Evolutionary conservation across 2,888 invertebrate species (phyloP).

Genomic region (Argyresthia goedartella): DNA sequence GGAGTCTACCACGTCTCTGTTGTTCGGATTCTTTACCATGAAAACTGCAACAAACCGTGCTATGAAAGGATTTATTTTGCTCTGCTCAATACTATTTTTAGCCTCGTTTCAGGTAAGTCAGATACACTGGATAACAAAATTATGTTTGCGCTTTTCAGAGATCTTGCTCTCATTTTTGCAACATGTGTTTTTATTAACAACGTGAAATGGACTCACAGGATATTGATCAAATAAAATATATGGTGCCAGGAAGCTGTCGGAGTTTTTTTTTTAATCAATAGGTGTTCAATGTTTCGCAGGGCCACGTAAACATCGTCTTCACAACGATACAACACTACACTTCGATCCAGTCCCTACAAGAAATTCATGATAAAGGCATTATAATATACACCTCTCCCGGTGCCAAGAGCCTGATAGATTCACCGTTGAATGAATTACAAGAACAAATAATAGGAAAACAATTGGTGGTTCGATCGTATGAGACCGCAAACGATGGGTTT

Average conservation of each 20-base stretch:
- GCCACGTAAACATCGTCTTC: conserved; percentile 32
- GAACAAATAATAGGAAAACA: not conserved
- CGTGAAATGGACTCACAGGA: too few relatives aligned
- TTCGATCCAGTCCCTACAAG: conserved; percentile 19
- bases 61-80: conserved; percentile 23
- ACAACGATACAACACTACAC: conserved; percentile 22
- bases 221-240: too few relatives aligned
- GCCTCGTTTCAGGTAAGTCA: conserved; percentile 32
- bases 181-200: too few relatives aligned
- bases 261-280: not conserved
- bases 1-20: conserved; percentile 16
- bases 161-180: too few relatives aligned
- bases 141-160: too few relatives aligned
- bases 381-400: conserved; percentile 21
- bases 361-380: conserved; percentile 18
- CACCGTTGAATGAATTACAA: conserved; percentile 15
- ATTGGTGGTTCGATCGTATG: too few relatives aligned
- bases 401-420: conserved; percentile 18
- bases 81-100: conserved; percentile 24
- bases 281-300: conserved; percentile 15
- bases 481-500: not conserved
- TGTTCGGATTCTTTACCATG: conserved; percentile 24
- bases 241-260: too few relatives aligned
- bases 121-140: too few relatives aligned
- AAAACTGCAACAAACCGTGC: conserved; percentile 17